Evolutionary conservation across 2,113 vertebrate species (phyloP).

Genomic region (Pseudopodoces humilis): DNA sequence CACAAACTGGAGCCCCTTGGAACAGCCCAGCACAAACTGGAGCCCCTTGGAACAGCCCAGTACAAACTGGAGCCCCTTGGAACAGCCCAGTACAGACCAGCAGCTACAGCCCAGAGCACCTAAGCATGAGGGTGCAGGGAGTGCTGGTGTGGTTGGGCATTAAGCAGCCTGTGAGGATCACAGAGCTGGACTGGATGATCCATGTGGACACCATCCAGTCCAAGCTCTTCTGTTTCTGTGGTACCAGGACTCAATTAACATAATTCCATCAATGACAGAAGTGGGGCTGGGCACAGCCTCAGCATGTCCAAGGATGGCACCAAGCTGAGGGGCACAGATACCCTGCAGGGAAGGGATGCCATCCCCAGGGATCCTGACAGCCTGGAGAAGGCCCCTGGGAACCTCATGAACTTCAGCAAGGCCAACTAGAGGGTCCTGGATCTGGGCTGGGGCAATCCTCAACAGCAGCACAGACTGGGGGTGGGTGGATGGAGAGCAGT

Average conservation of each 20-base stretch:
- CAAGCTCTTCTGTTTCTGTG: not conserved
- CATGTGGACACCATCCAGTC: fast-evolving
- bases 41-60: too few relatives aligned
- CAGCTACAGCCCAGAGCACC: not conserved
- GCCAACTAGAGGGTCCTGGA: not conserved
- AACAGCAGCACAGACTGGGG: not conserved
- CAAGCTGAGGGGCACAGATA: not conserved
- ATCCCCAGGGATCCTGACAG: not conserved
- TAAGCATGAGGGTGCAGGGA: not conserved
- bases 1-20: not conserved
- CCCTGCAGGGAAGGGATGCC: not conserved
- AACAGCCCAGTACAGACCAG: not conserved
- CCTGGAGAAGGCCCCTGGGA: fast-evolving
- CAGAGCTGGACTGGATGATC: not conserved
- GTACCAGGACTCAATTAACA: not conserved
- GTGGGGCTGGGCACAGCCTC: not conserved
- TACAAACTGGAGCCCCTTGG: too few relatives aligned
- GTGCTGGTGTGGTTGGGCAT: not conserved
- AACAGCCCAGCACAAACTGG: too few relatives aligned
- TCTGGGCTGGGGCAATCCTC: not conserved
- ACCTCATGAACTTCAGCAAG: not conserved
- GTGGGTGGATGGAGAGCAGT: not conserved
- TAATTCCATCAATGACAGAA: not conserved
- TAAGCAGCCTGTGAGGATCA: not conserved
- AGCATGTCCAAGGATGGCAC: not conserved